Percentiles rank a stretch among this genome's conserved stretches.
Conservation (phyloP, 2,888 invertebrate species). For the Dasypolia templi region DNA sequence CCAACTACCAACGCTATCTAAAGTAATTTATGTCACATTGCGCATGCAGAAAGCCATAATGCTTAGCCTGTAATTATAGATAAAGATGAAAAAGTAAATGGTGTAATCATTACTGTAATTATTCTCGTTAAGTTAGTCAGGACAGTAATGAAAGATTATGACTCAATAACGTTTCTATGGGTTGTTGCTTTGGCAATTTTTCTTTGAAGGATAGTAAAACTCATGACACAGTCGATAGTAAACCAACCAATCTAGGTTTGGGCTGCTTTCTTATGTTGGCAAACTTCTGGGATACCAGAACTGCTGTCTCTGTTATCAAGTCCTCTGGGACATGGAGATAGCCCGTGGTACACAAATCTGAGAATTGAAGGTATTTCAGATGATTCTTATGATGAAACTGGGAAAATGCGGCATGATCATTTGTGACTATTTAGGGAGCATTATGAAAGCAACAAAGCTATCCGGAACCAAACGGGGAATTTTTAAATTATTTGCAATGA, state of each 20-base stretch:
- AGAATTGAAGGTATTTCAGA: background rate
- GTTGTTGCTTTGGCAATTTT: background rate
- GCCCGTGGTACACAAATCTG: background rate
- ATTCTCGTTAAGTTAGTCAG: constrained; percentile 22
- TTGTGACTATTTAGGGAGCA: background rate
- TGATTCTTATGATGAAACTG: background rate
- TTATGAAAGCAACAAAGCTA: background rate
- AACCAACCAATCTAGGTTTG: constrained; percentile 4
- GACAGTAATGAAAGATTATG: constrained; percentile 4
- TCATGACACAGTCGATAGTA: background rate
- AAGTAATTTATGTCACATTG: constrained; percentile 64
- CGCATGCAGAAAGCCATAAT: constrained; percentile 56
- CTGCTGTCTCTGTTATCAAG: background rate
- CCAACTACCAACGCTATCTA: constrained; percentile 41
- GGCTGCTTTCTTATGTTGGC: background rate
- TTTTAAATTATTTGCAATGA: constrained; percentile 7
- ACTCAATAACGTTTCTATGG: background rate
- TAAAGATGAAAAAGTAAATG: constrained; percentile 59
- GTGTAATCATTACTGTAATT: constrained; percentile 43
- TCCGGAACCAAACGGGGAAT: background rate
- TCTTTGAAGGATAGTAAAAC: background rate
- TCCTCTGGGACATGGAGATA: background rate
- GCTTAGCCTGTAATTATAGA: constrained; percentile 55
- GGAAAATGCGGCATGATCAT: background rate
- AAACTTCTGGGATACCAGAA: background rate